A percentile compares a stretch with the other conserved stretches of the same genome.
phyloP scores from a whole-genome alignment of 2,797 vertebrate genomes.

The Hydrolagus colliei region DNA sequence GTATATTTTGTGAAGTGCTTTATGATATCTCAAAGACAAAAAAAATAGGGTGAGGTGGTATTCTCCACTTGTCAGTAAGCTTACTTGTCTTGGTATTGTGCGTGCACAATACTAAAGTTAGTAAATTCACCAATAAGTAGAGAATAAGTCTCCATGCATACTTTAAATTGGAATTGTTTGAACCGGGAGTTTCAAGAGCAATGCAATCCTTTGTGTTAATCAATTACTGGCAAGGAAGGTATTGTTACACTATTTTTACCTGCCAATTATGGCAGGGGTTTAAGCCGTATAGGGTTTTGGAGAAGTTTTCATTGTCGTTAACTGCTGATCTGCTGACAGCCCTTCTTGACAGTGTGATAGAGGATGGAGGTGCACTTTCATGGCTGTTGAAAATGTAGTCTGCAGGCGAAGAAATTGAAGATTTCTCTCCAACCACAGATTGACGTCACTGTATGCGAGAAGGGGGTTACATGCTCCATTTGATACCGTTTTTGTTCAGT shows the following conservation, averaged over 20 bases:
- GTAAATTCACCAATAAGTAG: background rate
- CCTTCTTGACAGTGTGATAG: conserved; percentile 5
- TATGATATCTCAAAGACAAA: too few relatives aligned
- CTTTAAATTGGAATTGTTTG: background rate
- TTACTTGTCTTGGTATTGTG: too few relatives aligned
- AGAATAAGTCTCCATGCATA: background rate
- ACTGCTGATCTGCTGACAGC: background rate
- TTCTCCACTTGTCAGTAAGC: too few relatives aligned
- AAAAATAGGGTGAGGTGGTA: too few relatives aligned
- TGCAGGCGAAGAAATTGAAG: conserved; percentile 10
- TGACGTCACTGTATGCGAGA: conserved; percentile 8
- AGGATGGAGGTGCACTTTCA: background rate
- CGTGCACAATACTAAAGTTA: too few relatives aligned
- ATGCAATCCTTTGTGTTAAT: background rate
- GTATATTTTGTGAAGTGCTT: too few relatives aligned
- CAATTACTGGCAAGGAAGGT: background rate
- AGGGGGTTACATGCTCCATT: background rate
- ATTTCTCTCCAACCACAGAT: background rate
- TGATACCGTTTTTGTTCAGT: conserved; percentile 16
- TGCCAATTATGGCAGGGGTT: background rate
- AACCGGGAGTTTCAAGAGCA: background rate
- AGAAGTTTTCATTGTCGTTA: background rate
- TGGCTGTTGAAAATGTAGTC: conserved; percentile 2
- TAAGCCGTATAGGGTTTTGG: background rate
- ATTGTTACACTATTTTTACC: background rate